Percentiles rank a stretch among this genome's conserved stretches.
Evolutionary conservation across 2,888 invertebrate species (phyloP).

Genomic region (Scrobipalpa costella): DNA sequence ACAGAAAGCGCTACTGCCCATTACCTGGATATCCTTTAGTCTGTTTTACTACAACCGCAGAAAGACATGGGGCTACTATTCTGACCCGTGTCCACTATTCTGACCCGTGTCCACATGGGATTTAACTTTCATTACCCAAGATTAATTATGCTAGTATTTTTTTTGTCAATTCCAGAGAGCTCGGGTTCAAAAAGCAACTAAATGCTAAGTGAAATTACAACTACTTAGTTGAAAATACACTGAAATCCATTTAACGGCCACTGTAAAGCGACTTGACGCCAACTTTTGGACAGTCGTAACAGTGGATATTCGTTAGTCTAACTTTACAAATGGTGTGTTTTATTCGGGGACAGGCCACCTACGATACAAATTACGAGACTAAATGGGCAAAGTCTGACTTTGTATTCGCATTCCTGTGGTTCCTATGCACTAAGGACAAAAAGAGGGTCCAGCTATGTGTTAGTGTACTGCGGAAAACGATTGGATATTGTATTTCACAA

Average conservation of each 20-base stretch:
- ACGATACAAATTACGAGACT: conserved; percentile 11
- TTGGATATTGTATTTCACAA: no score
- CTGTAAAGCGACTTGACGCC: conserved; percentile 13
- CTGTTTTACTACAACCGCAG: no score
- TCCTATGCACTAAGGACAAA: not conserved
- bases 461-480: no score
- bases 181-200: not conserved
- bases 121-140: no score
- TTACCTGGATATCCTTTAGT: no score
- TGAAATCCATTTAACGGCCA: conserved; percentile 45
- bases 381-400: conserved; percentile 9
- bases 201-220: conserved; percentile 25
- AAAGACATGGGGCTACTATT: no score
- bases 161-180: not conserved
- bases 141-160: not conserved
- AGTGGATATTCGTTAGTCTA: conserved; percentile 50
- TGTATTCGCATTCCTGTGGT: not conserved
- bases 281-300: conserved; percentile 49
- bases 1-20: no score
- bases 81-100: no score
- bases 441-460: not conserved
- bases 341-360: conserved; percentile 35
- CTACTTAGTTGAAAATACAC: conserved; percentile 17
- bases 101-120: no score
- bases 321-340: conserved; percentile 46